A percentile compares a stretch with the other conserved stretches of the same genome.
These are phyloP conservation scores for Myopa testacea DNA, from an alignment of 2,888 invertebrate species.

Conservation along the genomic window DNA sequence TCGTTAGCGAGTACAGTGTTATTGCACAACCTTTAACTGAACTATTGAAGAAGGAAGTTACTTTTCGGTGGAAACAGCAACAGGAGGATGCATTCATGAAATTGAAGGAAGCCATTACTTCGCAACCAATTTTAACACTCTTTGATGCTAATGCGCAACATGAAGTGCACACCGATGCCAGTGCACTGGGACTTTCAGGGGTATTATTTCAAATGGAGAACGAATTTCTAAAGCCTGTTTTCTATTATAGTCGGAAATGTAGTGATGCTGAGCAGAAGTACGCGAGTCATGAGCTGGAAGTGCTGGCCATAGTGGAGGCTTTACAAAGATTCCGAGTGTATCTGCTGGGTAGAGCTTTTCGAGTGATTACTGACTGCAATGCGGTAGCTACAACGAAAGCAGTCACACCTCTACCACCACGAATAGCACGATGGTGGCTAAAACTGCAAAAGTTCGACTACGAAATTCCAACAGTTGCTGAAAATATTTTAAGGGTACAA, in stretches of 20 bases:
- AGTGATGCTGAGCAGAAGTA: not conserved
- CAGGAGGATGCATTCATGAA: conserved; percentile 15
- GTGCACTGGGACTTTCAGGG: not conserved
- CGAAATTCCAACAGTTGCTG: not conserved
- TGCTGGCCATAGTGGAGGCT: conserved; percentile 55
- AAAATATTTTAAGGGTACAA: conserved; percentile 27
- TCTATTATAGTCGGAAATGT: no score
- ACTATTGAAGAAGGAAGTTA: not conserved
- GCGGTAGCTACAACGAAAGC: conserved; percentile 30
- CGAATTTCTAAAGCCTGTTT: no score
- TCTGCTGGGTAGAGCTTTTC: conserved; percentile 6
- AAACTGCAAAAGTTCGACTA: not conserved
- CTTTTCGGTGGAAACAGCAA: not conserved
- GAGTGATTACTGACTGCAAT: conserved; percentile 20
- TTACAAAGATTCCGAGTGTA: not conserved
- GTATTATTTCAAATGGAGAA: conserved; percentile 7
- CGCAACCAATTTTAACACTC: not conserved
- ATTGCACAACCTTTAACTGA: conserved; percentile 28
- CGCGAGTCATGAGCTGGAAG: conserved; percentile 62
- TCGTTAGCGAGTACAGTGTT: conserved; percentile 12
- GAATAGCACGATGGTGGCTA: not conserved
- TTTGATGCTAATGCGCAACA: conserved; percentile 17
- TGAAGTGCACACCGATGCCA: conserved; percentile 5
- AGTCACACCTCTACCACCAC: conserved; percentile 12
- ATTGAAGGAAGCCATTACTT: not conserved